Evolutionary conservation across 2,113 vertebrate species (phyloP).

Genomic region (Tychaedon coryphoeus): DNA sequence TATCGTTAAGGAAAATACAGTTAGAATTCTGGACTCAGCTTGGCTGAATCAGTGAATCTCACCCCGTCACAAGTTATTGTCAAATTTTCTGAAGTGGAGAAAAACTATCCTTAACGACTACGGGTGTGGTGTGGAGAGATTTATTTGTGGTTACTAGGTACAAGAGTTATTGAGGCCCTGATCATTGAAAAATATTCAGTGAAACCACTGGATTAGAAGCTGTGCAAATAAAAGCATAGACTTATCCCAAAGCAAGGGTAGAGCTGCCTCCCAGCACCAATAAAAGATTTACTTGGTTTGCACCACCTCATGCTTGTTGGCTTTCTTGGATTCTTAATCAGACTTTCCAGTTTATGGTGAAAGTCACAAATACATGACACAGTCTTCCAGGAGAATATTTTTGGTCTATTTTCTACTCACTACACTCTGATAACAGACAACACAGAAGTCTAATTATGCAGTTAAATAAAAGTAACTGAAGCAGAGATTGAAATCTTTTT

Average conservation of each 20-base stretch:
- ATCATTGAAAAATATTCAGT: background rate
- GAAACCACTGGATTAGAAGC: background rate
- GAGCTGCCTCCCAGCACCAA: background rate
- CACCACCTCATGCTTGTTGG: background rate
- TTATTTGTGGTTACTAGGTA: background rate
- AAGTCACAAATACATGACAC: background rate
- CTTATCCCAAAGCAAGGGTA: background rate
- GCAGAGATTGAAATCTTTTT: background rate
- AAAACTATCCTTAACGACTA: background rate
- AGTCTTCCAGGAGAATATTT: background rate
- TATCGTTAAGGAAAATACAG: conserved; percentile 18
- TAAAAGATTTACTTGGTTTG: background rate
- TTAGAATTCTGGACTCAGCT: background rate
- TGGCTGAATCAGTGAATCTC: background rate
- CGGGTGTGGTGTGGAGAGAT: background rate
- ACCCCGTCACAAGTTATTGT: background rate
- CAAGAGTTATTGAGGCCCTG: background rate
- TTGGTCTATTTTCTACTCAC: background rate
- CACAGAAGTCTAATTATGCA: background rate
- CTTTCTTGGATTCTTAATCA: background rate
- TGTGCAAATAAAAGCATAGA: background rate
- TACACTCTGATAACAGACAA: background rate
- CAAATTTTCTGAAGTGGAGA: background rate
- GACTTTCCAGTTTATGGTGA: background rate
- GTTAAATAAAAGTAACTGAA: background rate